Conservation (phyloP, 1,140 invertebrate genomes). For the Monomorium pharaonis region DNA sequence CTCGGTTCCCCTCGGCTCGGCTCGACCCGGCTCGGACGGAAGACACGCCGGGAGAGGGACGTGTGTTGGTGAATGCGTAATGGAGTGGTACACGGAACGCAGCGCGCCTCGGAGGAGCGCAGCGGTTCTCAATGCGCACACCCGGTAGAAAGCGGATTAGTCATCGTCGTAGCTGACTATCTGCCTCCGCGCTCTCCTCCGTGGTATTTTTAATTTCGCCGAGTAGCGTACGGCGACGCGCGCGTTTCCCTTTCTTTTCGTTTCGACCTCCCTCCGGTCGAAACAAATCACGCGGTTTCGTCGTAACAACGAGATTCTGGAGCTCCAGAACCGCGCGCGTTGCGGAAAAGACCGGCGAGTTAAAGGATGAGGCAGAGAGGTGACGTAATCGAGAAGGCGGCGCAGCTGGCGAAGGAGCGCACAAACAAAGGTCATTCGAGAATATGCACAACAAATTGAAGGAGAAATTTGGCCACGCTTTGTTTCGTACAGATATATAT, state of each 20-base stretch:
- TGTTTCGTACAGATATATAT: not conserved
- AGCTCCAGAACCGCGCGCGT: not conserved
- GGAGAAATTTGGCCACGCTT: not conserved
- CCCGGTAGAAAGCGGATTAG: slow-evolving; percentile 61
- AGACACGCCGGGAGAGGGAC: slow-evolving; percentile 34
- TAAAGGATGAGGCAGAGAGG: not conserved
- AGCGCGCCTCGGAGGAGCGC: slow-evolving; percentile 1
- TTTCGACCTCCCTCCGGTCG: not conserved
- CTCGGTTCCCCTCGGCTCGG: slow-evolving; percentile 50
- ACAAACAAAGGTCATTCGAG: not conserved
- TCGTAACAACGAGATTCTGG: not conserved
- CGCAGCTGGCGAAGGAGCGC: not conserved
- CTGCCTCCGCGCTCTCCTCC: not conserved
- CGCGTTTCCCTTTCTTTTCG: not conserved
- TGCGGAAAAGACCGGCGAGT: not conserved
- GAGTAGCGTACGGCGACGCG: not conserved
- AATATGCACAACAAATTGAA: not conserved
- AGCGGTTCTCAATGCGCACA: slow-evolving; percentile 65
- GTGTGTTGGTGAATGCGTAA: slow-evolving; percentile 66
- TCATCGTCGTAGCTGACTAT: slow-evolving; percentile 14
- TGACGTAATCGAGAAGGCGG: not conserved
- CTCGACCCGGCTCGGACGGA: slow-evolving; percentile 50
- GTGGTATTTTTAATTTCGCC: slow-evolving; percentile 36
- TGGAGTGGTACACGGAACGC: slow-evolving; percentile 35
- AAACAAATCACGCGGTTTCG: not conserved